Evolutionary conservation across 1,140 invertebrate species (phyloP), one percentile per base, ranked within the genome.

Genomic region (Cephus cinctus): DNA sequence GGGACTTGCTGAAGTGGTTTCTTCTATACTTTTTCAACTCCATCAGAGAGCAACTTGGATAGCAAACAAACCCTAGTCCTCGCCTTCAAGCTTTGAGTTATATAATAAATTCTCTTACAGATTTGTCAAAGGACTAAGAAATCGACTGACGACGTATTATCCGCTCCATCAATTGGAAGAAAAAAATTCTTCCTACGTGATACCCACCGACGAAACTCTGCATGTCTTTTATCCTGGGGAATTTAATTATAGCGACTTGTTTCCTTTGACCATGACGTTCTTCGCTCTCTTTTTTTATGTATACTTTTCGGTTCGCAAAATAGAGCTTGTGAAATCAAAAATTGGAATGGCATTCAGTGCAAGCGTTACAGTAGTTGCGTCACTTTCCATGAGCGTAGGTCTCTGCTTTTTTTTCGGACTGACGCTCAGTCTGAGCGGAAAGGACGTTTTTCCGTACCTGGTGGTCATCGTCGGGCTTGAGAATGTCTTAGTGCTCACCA

Each of bases 381-480:
- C 94, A 19, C 73, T 98, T 1, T 84, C 88, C 2, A 98, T 98
- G 90, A 95, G 94, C 2, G 83, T 96, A 54, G 95, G 95, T 18
- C 81, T 98, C 15, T 98, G 94, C 75, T 90, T 94, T 57, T 89
- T 94, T 63, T 96, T 98, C 71, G 94, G 88, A 2, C 76, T 90
- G 54, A 89, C 87, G 3, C 74, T 90, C 1, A 88, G 86, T 45
- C 74, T 88, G 19, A 84, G 88, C 67, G 84, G 84, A 20, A 89
- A 88, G 67, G 88, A 89, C 67, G 86, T 98, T 32, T 97, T 97
- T 67, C 96, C 96, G 0, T 98, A 98, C 77, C 72, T 98, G 34
- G 90, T 97, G 0, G 88, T 98, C 30, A 84, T 98, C 9, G 89
- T 99, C 47, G 95, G 96, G 11, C 76, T 98, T 5, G 97, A 99